These are phyloP conservation scores for Myotis davidii DNA, from an alignment of 2,113 vertebrate genomes.

Conservation along the genomic window DNA sequence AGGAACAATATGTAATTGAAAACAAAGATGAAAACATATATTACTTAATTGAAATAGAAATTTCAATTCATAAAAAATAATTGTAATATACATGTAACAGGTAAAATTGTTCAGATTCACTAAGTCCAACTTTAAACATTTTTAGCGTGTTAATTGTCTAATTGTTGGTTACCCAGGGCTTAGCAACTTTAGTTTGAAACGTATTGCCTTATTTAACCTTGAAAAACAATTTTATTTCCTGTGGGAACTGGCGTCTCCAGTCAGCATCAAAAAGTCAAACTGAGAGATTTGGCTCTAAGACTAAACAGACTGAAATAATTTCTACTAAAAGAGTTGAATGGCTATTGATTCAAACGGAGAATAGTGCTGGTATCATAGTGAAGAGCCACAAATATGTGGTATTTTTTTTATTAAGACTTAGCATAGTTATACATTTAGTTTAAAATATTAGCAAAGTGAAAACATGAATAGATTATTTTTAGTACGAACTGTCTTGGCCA, in stretches of 20 bases:
- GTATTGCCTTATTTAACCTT: constrained; percentile 26
- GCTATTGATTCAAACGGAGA: constrained; percentile 60
- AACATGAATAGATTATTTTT: constrained; percentile 46
- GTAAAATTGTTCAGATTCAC: neutral
- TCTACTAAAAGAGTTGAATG: constrained; percentile 59
- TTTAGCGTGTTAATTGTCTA: constrained; percentile 34
- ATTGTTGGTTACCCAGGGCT: neutral
- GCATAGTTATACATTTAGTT: neutral
- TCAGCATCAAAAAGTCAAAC: constrained; percentile 57
- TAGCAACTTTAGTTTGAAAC: constrained; percentile 39
- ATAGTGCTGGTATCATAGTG: neutral
- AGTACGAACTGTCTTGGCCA: neutral
- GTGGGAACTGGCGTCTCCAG: constrained; percentile 14
- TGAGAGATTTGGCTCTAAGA: constrained; percentile 62
- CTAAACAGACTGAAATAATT: constrained; percentile 66
- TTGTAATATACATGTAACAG: neutral
- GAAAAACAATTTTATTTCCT: constrained; percentile 39
- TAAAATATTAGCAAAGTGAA: constrained; percentile 28
- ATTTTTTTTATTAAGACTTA: neutral
- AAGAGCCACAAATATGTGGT: constrained; percentile 52
- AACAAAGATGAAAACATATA: constrained; percentile 17
- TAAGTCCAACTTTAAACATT: neutral
- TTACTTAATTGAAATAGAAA: constrained; percentile 17
- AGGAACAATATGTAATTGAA: neutral
- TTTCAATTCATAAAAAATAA: neutral